Percentiles rank a stretch among this genome's conserved stretches.
Evolutionary conservation across 2,888 invertebrate species (phyloP).

Genomic region (Euplagia quadripunctaria): DNA sequence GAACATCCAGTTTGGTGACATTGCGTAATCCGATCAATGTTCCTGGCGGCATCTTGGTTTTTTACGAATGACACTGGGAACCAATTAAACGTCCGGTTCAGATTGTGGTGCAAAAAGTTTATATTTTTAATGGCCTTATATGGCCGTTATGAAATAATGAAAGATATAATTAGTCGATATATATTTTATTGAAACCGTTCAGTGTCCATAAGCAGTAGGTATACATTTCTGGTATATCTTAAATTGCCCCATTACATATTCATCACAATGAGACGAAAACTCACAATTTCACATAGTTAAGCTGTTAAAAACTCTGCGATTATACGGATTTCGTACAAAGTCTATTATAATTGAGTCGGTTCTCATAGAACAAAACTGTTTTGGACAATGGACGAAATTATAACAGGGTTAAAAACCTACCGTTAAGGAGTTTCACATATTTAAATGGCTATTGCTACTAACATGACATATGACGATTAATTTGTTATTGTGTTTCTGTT

Average conservation of each 20-base stretch:
- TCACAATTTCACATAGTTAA: constrained; percentile 85
- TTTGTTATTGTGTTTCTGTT: constrained; percentile 70
- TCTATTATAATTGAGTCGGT: constrained; percentile 82
- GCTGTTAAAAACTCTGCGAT: constrained; percentile 83
- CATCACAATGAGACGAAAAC: constrained; percentile 81
- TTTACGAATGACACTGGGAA: constrained; percentile 69
- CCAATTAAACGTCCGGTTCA: constrained; percentile 77
- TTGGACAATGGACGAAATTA: constrained; percentile 86
- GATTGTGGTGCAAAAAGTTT: constrained; percentile 66
- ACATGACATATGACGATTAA: constrained; percentile 84
- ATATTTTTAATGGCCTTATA: constrained; percentile 62
- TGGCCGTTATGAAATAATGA: constrained; percentile 65
- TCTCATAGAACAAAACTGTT: constrained; percentile 84
- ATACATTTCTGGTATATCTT: constrained; percentile 6
- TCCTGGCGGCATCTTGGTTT: constrained; percentile 74
- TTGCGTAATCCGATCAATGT: constrained; percentile 85
- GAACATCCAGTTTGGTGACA: constrained; percentile 82
- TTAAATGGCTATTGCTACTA: constrained; percentile 80
- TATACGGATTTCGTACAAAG: constrained; percentile 82
- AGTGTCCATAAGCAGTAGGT: neutral
- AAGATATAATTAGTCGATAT: constrained; percentile 17
- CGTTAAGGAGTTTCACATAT: constrained; percentile 83
- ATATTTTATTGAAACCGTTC: neutral
- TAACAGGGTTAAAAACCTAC: constrained; percentile 79
- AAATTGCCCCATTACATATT: constrained; percentile 64